phyloP scores from a whole-genome alignment of 2,113 vertebrate species.

The Takifugu bimaculatus region DNA sequence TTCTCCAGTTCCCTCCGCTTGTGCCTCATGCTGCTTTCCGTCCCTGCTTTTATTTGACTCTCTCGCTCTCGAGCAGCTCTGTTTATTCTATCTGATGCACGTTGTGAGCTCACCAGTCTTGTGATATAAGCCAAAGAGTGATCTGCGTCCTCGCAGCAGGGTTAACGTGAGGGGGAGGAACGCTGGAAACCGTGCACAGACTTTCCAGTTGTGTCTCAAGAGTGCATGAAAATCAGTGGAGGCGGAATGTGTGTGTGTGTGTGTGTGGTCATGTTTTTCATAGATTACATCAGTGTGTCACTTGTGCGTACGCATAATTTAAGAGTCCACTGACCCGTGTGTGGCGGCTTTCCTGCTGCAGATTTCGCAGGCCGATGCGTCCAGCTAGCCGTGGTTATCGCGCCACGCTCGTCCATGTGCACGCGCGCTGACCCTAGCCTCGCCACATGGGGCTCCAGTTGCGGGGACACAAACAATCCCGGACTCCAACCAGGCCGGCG shows the following conservation, averaged over 20 bases:
- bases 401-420: constrained; percentile 1
- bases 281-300: constrained; percentile 39
- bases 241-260: constrained; percentile 40
- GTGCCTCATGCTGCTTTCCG: constrained; percentile 12
- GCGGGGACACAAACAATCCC: constrained; percentile 50
- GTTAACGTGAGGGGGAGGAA: constrained; percentile 55
- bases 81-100: constrained; percentile 50
- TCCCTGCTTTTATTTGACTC: constrained; percentile 28
- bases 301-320: constrained; percentile 40
- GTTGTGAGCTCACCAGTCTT: constrained; percentile 58
- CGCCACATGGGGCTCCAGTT: constrained; percentile 20
- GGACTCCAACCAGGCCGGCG: constrained; percentile 25
- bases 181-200: constrained; percentile 39
- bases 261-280: constrained; percentile 36
- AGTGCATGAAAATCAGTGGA: constrained; percentile 49
- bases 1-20: constrained; percentile 12
- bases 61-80: constrained; percentile 21
- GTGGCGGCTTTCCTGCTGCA: constrained; percentile 22
- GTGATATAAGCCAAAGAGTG: constrained; percentile 37
- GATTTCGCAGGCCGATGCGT: constrained; percentile 36
- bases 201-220: constrained; percentile 61
- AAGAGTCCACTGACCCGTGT: constrained; percentile 35
- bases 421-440: constrained; percentile 43
- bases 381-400: constrained; percentile 23
- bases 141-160: constrained; percentile 36